Conservation (phyloP, 1,140 invertebrate genomes). For the Ostrea edulis region DNA sequence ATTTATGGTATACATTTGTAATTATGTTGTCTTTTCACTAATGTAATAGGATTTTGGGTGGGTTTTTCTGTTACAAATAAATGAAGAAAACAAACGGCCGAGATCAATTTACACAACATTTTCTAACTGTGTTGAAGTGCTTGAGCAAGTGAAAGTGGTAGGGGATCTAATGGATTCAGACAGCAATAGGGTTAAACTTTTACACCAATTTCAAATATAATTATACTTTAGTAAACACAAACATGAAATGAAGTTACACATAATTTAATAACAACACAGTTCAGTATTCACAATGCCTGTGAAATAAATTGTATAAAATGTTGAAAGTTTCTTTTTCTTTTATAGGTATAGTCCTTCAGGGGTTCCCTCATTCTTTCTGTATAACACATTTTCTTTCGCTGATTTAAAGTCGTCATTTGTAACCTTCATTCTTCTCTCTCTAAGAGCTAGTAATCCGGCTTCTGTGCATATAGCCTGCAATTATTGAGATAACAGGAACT, state of each 20-base stretch:
- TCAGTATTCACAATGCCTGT: neutral
- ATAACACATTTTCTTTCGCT: constrained; percentile 99
- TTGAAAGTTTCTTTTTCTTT: neutral
- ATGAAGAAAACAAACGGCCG: no score
- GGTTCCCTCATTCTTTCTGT: constrained; percentile 99
- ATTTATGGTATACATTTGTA: no score
- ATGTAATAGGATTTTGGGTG: no score
- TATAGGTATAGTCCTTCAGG: constrained; percentile 99
- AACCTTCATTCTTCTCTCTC: constrained; percentile 99
- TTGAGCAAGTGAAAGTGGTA: no score
- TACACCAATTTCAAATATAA: no score
- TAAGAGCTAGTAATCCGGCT: constrained; percentile 97
- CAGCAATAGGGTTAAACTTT: no score
- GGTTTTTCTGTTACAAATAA: no score
- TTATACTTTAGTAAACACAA: neutral
- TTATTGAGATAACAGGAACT: constrained; percentile 57
- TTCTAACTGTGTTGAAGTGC: no score
- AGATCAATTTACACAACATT: no score
- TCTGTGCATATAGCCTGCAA: constrained; percentile 99
- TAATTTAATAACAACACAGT: constrained; percentile 4
- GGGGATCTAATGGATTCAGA: no score
- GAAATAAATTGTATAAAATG: neutral
- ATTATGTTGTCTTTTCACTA: no score
- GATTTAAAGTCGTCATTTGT: constrained; percentile 99
- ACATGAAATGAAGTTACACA: neutral